Base-by-base conservation (phyloP, 2,797 vertebrate species). In the Sparus aurata region DNA sequence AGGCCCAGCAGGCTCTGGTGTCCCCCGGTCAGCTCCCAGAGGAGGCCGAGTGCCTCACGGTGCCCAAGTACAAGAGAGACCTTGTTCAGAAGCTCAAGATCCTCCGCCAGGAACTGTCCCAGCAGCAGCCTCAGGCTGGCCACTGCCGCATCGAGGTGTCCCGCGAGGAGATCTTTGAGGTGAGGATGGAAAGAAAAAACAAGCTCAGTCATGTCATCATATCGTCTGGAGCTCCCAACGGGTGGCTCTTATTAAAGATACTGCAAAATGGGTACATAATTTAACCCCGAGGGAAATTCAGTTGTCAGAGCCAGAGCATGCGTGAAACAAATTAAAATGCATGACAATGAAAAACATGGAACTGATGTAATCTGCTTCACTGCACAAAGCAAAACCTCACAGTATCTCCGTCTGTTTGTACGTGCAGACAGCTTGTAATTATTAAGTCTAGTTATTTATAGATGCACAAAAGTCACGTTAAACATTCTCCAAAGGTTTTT, bases 61-160 rank as follows among this genome's bases (percentile, higher is more conserved):
- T 97, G 87, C 98, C 98, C 5, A 96, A 97, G 68, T 98, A 98
- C 1, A 98, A 99, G 90, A 93, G 98, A 71, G 98, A 99, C 85
- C 94, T 99, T 73, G 98, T 98, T 41, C 98, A 99, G 86, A 99
- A 99, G 73, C 93, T 99, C 13, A 99, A 99, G 93, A 96, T 97
- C 83, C 96, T 99, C 47, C 95, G 98, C 47, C 98, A 99, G 0
- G 97, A 99, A 55, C 96, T 99, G 61, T 97, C 97, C 15, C 96
- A 99, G 87, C 98, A 99, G 94, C 98, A 99, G 38, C 98, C 98
- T 0, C 98, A 99, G 84, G 98, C 98, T 0, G 98, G 98, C 12
- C 98, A 99, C 86, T 99, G 98, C 90, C 97, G 98, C 87, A 97
- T 99, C 5, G 98, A 99, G 94, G 98, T 99, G 41, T 99, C 98